A percentile compares a stretch with the other conserved stretches of the same genome.
Evolutionary conservation across 2,888 invertebrate species (phyloP).

Genomic region (Acleris laterana): DNA sequence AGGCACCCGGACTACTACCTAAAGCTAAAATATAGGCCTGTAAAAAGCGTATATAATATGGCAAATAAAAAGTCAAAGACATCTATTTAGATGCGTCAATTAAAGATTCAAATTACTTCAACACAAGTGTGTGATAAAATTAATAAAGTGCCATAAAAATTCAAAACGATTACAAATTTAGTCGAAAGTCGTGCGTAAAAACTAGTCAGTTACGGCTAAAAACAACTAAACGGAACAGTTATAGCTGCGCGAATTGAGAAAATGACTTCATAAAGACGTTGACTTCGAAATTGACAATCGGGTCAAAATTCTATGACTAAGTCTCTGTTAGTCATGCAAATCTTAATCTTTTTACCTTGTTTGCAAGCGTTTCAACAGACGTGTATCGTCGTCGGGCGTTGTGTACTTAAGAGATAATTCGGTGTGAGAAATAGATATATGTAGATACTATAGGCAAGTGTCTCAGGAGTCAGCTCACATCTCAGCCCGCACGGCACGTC

Average conservation of each 20-base stretch:
- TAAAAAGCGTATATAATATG: too few relatives aligned
- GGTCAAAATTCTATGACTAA: conserved; percentile 26
- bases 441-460: conserved; percentile 39
- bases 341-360: conserved; percentile 18
- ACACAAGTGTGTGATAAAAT: background rate
- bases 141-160: conserved; percentile 3
- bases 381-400: conserved; percentile 6
- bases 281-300: conserved; percentile 18
- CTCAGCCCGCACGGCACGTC: conserved; percentile 55
- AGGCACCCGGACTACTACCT: too few relatives aligned
- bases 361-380: conserved; percentile 1
- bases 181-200: conserved; percentile 28
- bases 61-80: too few relatives aligned
- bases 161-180: conserved; percentile 18
- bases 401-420: conserved; percentile 19
- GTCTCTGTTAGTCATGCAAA: conserved; percentile 17
- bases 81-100: too few relatives aligned
- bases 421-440: background rate
- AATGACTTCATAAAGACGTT: conserved; percentile 27
- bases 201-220: conserved; percentile 21
- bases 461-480: conserved; percentile 75
- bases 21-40: too few relatives aligned
- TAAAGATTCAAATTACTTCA: too few relatives aligned
- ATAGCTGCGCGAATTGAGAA: conserved; percentile 27
- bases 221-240: conserved; percentile 19